phyloP scores from a whole-genome alignment of 2,113 vertebrate genomes.

The Tenrec ecaudatus region DNA sequence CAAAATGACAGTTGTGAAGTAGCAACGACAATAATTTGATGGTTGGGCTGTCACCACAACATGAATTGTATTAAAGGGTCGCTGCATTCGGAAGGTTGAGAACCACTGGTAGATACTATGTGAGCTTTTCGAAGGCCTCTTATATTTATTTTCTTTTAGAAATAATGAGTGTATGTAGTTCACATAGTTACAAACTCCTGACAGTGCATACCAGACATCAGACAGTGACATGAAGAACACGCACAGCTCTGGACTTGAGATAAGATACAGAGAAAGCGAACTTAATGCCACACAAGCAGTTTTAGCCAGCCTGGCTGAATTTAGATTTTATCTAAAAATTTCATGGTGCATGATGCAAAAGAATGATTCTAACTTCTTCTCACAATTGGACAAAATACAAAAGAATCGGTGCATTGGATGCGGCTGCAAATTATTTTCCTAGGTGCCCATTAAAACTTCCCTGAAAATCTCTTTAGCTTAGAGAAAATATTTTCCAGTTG shows the following conservation, averaged over 20 bases:
- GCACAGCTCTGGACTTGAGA: background rate
- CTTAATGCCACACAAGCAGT: background rate
- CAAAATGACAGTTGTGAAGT: too few species aligned
- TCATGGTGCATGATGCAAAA: background rate
- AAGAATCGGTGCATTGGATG: background rate
- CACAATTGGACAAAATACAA: background rate
- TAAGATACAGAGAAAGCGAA: background rate
- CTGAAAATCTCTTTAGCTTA: background rate
- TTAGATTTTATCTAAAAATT: background rate
- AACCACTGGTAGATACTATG: too few species aligned
- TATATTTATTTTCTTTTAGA: too few species aligned
- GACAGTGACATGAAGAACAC: too few species aligned
- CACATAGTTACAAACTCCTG: too few species aligned
- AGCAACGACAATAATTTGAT: too few species aligned
- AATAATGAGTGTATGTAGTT: too few species aligned
- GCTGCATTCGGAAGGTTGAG: too few species aligned
- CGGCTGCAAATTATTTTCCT: background rate
- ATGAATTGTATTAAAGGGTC: too few species aligned
- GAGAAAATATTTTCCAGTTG: background rate
- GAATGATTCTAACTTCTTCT: background rate
- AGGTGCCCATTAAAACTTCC: background rate
- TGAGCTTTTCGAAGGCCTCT: too few species aligned
- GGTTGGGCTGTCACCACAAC: too few species aligned
- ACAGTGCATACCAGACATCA: too few species aligned
- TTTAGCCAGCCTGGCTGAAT: background rate